Evolutionary conservation across 1,140 invertebrate species (phyloP), one percentile per base, ranked within the genome.

Genomic region (Brachionus paranguensis): DNA sequence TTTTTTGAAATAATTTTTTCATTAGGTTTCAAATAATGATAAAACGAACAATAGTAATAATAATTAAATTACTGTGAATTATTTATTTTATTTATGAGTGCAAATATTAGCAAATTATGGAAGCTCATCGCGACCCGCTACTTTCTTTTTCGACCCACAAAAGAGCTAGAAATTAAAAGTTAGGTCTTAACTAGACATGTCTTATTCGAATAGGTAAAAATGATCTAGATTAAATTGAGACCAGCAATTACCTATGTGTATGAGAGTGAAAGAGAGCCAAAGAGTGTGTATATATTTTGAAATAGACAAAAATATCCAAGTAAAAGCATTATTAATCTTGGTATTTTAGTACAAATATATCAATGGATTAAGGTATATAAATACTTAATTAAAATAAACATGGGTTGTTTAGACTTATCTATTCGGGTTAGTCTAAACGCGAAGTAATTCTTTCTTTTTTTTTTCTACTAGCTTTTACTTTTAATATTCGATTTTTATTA

Each of bases 321-420:
- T 72, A 72, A 72, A 72, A 72, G 37, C 17, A 72, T 43, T 43
- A 72, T 72, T 72, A 72, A 72, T 72, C 68, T 72, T 72, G 68
- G 68, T 72, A 72, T 72, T 72, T 72, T 41, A 72, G 68, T 72
- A 72, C 68, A 72, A 72, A 72, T 72, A 72, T 72, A 72, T 43
- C 68, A 72, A 72, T 72, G 68, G 68, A 72, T 72, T 72, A 72
- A 72, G 37, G 68, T 72, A 72, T 72, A 72, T 72, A 72, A 72
- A 72, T 72, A 72, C 68, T 72, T 72, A 72, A 72, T 72, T 72
- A 72, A 72, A 72, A 72, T 72, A 72, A 72, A 72, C 68, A 72
- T 72, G 37, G 68, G 41, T 72, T 72, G 68, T 72, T 72, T 72
- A 72, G 68, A 72, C 37, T 72, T 72, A 72, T 72, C 68, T 72